Evolutionary conservation across 2,797 vertebrate genomes (phyloP), one percentile per base, ranked within the genome.

Genomic region (Enteromius mattozi): DNA sequence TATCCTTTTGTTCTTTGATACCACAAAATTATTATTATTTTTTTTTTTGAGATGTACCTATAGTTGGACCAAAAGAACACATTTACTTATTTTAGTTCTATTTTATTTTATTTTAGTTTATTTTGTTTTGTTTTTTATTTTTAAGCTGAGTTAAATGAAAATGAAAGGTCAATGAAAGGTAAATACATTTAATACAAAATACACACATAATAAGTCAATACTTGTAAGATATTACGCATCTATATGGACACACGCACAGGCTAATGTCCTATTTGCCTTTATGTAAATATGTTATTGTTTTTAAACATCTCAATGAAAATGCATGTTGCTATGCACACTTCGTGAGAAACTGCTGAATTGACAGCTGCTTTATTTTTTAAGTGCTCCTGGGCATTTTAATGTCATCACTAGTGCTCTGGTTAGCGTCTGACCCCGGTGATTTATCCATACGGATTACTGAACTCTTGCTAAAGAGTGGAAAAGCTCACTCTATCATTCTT

Each of bases 361-460:
- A 89, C 89, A 89, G 86, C 86, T 86, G 88, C 71, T 84, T 83
- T 75, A 40, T 61, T 85, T 79, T 80, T 84, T 85, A 77, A 86
- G 84, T 84, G 83, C 81, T 88, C 70, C 51, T 66, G 70, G 30
- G 71, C 51, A 51, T 87, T 88, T 87, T 78, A 45, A 77, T 78
- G 47, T 82, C 54, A 81, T 85, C 63, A 81, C 75, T 66, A 80
- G 82, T 59, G 75, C 85, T 86, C 33, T 79, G 69, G 49, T 86
- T 81, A 74, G 82, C 47, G 33, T 33, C 76, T 90, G 75, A 72
- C 68, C 77, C 71, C 6, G 68, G 80, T 21, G 77, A 84, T 87
- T 86, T 87, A 80, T 63, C 80, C 75, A 89, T 65, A 51, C 3
- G 70, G 91, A 93, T 92, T 92, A 92, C 45, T 37, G 42, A 76